These are phyloP conservation scores for Oreamnos americanus DNA, from an alignment of 2,113 vertebrate species.

Conservation along the genomic window DNA sequence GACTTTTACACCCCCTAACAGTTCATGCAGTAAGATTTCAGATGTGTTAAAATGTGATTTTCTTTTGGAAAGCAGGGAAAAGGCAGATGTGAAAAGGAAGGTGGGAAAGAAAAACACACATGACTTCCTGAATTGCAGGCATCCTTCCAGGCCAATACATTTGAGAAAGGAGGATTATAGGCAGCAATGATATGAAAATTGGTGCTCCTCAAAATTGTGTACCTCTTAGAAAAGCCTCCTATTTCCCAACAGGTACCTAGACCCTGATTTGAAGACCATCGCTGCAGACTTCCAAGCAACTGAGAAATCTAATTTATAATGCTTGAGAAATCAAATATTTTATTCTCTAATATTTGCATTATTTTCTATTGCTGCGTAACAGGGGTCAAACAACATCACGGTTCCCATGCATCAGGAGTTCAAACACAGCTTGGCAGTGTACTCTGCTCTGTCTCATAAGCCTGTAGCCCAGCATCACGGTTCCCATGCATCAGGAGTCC, in stretches of 20 bases:
- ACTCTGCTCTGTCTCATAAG: neutral
- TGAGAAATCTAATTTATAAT: neutral
- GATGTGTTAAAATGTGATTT: neutral
- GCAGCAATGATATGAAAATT: neutral
- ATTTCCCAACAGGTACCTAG: neutral
- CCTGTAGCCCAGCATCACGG: neutral
- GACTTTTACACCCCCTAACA: neutral
- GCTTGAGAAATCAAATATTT: neutral
- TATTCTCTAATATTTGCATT: neutral
- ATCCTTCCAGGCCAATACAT: neutral
- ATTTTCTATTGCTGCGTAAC: neutral
- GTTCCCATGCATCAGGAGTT: neutral
- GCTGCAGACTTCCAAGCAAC: neutral
- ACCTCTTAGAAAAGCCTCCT: neutral
- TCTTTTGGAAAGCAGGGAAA: neutral
- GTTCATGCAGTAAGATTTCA: neutral
- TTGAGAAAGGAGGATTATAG: neutral
- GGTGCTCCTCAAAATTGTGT: neutral
- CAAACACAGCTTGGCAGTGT: neutral
- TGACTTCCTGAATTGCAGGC: neutral
- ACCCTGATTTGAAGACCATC: neutral
- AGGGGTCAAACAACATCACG: neutral
- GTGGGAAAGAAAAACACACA: neutral
- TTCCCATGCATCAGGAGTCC: neutral
- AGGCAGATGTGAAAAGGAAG: neutral